phyloP scores from a whole-genome alignment of 2,888 invertebrate species.

The Drosophila formosana region DNA sequence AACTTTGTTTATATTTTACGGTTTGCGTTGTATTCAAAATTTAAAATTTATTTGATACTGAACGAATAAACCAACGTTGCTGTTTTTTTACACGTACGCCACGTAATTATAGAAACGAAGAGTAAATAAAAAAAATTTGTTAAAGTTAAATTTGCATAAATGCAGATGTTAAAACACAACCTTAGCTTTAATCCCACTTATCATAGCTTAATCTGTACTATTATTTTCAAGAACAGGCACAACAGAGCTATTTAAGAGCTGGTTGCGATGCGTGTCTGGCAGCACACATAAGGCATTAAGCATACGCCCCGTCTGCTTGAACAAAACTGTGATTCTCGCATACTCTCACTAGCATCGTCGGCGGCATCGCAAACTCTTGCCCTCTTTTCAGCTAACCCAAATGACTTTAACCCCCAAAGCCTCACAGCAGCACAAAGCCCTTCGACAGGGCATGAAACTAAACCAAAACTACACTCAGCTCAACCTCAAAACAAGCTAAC shows the following conservation, averaged over 20 bases:
- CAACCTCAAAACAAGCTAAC: slow-evolving; percentile 80
- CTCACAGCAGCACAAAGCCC: slow-evolving; percentile 50
- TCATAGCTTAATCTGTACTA: neutral
- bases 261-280: slow-evolving; percentile 4
- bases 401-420: slow-evolving; percentile 59
- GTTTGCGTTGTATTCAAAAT: too few relatives aligned
- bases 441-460: slow-evolving; percentile 62
- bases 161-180: too few relatives aligned
- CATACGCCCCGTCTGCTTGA: slow-evolving; percentile 16
- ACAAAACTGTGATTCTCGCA: slow-evolving; percentile 4
- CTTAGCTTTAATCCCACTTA: neutral
- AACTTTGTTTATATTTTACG: too few relatives aligned
- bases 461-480: slow-evolving; percentile 77
- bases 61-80: too few relatives aligned
- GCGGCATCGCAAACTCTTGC: slow-evolving; percentile 13
- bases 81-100: too few relatives aligned
- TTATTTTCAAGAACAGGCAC: neutral
- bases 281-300: slow-evolving; percentile 14
- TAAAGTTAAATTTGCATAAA: too few relatives aligned
- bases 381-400: slow-evolving; percentile 44
- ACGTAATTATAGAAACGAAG: too few relatives aligned
- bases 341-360: neutral
- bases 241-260: slow-evolving; percentile 4
- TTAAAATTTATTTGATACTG: too few relatives aligned
- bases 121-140: too few relatives aligned